Evolutionary conservation across 2,888 invertebrate genomes (phyloP), one percentile per base, ranked within the genome.

Genomic region (Patella pellucida): DNA sequence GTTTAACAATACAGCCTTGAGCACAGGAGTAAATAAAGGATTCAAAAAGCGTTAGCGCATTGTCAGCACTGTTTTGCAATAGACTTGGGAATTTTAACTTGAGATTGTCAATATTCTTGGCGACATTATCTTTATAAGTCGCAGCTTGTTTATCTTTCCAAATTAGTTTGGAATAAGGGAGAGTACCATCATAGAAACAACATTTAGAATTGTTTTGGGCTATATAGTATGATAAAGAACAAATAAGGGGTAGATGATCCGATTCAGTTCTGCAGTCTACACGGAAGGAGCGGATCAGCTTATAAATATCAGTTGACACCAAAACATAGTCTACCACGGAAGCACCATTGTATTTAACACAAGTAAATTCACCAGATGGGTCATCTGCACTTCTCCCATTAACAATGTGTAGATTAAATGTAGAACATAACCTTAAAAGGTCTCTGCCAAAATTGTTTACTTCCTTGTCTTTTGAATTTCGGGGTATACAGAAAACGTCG

Each of bases 351-450:
- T 62, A 62, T 19, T 62, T 62, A 19, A 62, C 23, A 19, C 62
- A 62, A 62, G 62, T 62, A 62, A 9, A 62, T 62, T 62, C 62
- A 15, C 62, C 62, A 9, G 23, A 11, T 23, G 19, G 9, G 23
- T 62, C 23, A 9, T 62, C 14, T 7, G 9, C 62, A 62, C 19
- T n/a, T n/a, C n/a, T n/a, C n/a, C n/a, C n/a, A n/a, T n/a, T n/a
- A n/a, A n/a, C n/a, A n/a, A n/a, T n/a, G 23, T 62, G 62, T 62
- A n/a, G n/a, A 62, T 62, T 62, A 62, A 62, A 62, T 23, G 62
- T 62, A 4, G 62, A n/a, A 62, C 62, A 62, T 62, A 62, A 19
- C 23, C 62, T 62, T 14, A 62, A 15, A 62, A 62, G 62, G n/a
- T 62, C 62, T 19, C 15, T 62, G n/a, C 62, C 62, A 23, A 62